phyloP scores from a whole-genome alignment of 2,113 vertebrate genomes.

The Conger conger region DNA sequence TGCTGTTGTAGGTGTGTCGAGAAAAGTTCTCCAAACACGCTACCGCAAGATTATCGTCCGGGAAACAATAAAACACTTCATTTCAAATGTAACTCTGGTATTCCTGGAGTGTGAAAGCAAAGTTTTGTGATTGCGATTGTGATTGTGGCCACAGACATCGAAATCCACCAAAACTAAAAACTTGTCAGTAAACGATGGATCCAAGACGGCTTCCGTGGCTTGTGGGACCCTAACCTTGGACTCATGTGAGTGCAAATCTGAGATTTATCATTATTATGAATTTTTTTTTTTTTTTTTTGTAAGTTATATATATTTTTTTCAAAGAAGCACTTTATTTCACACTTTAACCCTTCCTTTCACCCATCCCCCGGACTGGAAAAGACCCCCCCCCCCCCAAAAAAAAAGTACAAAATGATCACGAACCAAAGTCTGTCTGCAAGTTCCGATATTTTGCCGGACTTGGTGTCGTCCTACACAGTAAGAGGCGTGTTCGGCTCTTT shows the following conservation, averaged over 20 bases:
- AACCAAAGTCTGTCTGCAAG: slow-evolving; percentile 1
- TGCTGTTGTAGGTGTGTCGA: too few species aligned
- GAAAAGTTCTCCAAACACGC: too few species aligned
- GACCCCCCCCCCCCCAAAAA: too few species aligned
- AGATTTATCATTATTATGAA: neutral
- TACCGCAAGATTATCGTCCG: too few species aligned
- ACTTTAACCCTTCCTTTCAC: neutral
- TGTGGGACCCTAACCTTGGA: neutral
- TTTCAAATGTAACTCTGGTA: too few species aligned
- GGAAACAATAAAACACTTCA: too few species aligned
- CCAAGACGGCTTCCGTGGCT: neutral
- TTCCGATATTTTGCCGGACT: neutral
- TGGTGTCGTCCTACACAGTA: neutral
- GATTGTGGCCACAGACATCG: too few species aligned
- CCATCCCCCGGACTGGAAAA: neutral
- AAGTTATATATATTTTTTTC: too few species aligned
- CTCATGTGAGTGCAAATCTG: neutral
- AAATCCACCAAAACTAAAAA: too few species aligned
- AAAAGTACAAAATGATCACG: slow-evolving; percentile 9
- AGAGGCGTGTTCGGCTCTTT: slow-evolving; percentile 4
- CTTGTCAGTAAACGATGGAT: neutral
- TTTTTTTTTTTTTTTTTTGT: neutral
- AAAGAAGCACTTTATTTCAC: neutral
- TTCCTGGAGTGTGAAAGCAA: too few species aligned
- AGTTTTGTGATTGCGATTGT: too few species aligned